Evolutionary conservation across 2,888 invertebrate species (phyloP).

Genomic region (Anoplius nigerrimus): DNA sequence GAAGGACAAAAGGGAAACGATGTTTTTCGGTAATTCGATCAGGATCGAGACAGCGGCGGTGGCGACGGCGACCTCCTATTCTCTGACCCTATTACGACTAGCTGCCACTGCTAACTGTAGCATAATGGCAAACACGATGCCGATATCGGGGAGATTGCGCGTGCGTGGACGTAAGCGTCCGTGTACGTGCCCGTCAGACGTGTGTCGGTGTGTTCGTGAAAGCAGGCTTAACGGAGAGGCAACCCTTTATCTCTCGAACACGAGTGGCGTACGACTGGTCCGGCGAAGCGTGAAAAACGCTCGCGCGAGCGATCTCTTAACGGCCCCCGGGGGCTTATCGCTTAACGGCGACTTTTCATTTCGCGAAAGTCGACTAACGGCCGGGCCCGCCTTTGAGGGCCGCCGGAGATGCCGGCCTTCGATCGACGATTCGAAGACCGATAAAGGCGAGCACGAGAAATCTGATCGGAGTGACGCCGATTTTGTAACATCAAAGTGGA

Average conservation of each 20-base stretch:
- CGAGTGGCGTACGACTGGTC: slow-evolving; percentile 48
- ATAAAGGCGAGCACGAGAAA: slow-evolving; percentile 14
- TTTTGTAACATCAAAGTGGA: slow-evolving; percentile 21
- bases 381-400: slow-evolving; percentile 26
- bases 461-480: slow-evolving; percentile 39
- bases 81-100: slow-evolving; percentile 59
- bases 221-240: slow-evolving; percentile 50
- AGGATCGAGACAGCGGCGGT: background rate
- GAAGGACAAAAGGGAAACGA: background rate
- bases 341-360: slow-evolving; percentile 56
- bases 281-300: slow-evolving; percentile 33
- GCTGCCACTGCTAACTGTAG: slow-evolving; percentile 58
- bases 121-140: slow-evolving; percentile 47
- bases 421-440: slow-evolving; percentile 27
- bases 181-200: slow-evolving; percentile 31
- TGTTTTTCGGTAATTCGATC: slow-evolving; percentile 1
- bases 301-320: slow-evolving; percentile 40
- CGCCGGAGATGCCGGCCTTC: slow-evolving; percentile 41
- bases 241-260: slow-evolving; percentile 60
- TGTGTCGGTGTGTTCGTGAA: slow-evolving; percentile 51
- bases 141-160: slow-evolving; percentile 29
- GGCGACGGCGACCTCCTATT: background rate
- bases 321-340: slow-evolving; percentile 50
- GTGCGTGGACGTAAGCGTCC: slow-evolving; percentile 15
- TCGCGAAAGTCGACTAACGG: slow-evolving; percentile 50